Conservation (phyloP, 2,888 invertebrate genomes). For the Sminthurinus aureus region DNA sequence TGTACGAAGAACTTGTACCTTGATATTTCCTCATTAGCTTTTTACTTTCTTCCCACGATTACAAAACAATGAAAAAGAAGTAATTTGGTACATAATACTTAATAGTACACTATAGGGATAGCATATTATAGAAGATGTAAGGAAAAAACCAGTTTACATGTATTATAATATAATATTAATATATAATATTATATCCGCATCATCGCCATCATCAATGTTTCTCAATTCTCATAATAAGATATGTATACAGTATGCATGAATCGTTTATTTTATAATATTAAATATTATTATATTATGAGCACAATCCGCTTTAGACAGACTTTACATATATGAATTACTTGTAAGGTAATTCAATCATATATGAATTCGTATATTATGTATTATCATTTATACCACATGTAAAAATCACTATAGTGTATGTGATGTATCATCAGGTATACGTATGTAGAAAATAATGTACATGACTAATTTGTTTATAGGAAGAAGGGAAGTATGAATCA, state of each 20-base stretch:
- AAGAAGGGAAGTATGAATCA: background rate
- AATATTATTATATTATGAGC: too few species aligned
- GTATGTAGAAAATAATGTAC: too few species aligned
- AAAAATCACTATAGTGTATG: too few species aligned
- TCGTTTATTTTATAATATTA: too few species aligned
- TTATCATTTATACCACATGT: too few species aligned
- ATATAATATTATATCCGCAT: background rate
- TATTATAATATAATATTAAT: too few species aligned
- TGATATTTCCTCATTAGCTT: constrained; percentile 9
- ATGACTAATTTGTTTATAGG: background rate
- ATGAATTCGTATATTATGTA: too few species aligned
- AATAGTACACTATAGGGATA: background rate
- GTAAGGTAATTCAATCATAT: too few species aligned
- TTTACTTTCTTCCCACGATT: constrained; percentile 22
- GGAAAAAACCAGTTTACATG: background rate
- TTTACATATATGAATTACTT: too few species aligned
- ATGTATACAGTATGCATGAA: background rate
- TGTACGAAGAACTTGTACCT: background rate
- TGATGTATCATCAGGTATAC: too few species aligned
- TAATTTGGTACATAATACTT: background rate
- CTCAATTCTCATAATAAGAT: background rate
- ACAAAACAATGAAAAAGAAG: background rate
- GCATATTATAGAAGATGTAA: background rate
- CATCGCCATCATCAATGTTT: background rate
- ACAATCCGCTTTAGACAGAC: too few species aligned